Conservation (phyloP, 2,113 vertebrate species). For the Indicator maculatus region DNA sequence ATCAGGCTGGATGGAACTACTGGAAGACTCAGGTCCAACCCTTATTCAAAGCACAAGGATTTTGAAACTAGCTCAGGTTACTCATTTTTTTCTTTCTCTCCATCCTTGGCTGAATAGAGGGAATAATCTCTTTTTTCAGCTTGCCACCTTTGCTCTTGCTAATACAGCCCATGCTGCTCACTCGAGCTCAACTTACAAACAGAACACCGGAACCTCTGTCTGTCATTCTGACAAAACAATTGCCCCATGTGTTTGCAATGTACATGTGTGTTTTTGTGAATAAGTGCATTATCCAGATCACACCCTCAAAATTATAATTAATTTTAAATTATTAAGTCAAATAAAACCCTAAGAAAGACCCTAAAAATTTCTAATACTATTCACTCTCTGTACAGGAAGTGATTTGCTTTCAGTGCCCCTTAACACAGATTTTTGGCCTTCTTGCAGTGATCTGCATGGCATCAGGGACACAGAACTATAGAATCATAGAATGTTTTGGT, state of each 20-base stretch:
- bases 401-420: not conserved
- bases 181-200: not conserved
- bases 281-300: not conserved
- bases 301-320: not conserved
- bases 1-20: not conserved
- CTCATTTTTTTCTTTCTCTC: not conserved
- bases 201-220: not conserved
- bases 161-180: not conserved
- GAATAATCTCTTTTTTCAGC: not conserved
- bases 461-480: no score
- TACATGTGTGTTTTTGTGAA: fast-evolving
- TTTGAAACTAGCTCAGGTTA: not conserved
- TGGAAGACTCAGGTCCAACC: not conserved
- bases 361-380: not conserved
- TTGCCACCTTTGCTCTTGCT: not conserved
- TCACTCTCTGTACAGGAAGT: not conserved
- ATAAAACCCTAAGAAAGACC: not conserved
- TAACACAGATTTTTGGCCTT: not conserved
- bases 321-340: not conserved
- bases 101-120: not conserved
- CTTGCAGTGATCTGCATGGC: not conserved
- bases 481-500: no score
- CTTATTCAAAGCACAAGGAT: not conserved
- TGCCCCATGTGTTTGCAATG: not conserved
- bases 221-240: not conserved